phyloP scores from a whole-genome alignment of 2,888 invertebrate genomes.

The Timema cristinae region DNA sequence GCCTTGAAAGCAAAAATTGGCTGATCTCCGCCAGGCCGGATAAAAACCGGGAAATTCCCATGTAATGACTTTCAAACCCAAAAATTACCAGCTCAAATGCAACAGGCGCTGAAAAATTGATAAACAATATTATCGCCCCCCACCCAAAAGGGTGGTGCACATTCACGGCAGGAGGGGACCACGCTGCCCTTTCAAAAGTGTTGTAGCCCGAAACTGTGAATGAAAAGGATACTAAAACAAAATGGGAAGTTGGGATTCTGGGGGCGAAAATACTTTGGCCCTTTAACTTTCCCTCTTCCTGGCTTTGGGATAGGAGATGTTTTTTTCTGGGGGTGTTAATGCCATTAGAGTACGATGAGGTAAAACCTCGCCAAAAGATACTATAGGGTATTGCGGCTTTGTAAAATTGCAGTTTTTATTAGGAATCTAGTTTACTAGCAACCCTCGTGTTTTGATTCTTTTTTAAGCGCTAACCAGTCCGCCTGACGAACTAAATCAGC shows the following conservation, averaged over 20 bases:
- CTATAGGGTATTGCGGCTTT: not conserved
- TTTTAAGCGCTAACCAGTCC: not conserved
- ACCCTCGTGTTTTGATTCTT: not conserved
- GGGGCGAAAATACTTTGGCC: constrained; percentile 1
- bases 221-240: not conserved
- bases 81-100: no score
- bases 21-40: no score
- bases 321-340: not conserved
- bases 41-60: no score
- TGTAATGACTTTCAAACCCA: no score
- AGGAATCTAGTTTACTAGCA: not conserved
- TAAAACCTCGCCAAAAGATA: not conserved
- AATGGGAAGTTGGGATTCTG: not conserved
- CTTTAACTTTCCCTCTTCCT: not conserved
- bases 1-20: no score
- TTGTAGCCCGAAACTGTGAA: not conserved
- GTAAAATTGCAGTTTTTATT: not conserved
- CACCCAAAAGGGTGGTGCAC: no score
- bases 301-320: not conserved
- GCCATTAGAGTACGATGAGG: not conserved
- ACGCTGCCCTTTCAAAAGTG: no score
- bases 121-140: no score
- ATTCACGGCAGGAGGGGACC: no score
- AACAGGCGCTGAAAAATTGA: no score
- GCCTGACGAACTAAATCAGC: no score